Conservation (phyloP, 1,140 invertebrate species). For the Schlechtendalia chinensis region DNA sequence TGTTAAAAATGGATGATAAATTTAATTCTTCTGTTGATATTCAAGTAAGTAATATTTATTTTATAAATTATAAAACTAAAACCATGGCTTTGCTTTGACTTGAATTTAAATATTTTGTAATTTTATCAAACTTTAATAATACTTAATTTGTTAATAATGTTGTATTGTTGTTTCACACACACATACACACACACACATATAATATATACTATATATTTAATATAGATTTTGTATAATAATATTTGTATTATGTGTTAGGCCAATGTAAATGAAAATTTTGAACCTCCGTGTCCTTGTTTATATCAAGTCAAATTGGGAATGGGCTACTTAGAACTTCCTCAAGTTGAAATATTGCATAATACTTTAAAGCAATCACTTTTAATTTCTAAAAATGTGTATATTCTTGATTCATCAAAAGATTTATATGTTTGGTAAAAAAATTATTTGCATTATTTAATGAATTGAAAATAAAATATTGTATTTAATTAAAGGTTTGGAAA, state of each 20-base stretch:
- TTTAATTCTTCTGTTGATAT: constrained; percentile 52
- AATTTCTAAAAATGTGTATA: constrained; percentile 93
- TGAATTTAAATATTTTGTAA: too few relatives aligned
- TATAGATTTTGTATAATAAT: constrained; percentile 1
- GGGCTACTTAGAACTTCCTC: constrained; percentile 97
- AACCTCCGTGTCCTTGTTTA: constrained; percentile 73
- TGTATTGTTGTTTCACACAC: too few relatives aligned
- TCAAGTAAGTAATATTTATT: constrained; percentile 7
- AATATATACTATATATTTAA: too few relatives aligned
- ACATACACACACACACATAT: too few relatives aligned
- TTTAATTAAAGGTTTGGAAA: constrained; percentile 81
- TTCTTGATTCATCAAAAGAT: constrained; percentile 92
- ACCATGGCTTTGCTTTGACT: not conserved
- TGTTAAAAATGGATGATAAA: constrained; percentile 63
- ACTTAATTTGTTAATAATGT: too few relatives aligned
- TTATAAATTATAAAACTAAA: not conserved
- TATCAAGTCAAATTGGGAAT: constrained; percentile 96
- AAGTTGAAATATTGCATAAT: constrained; percentile 81
- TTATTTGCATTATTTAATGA: not conserved
- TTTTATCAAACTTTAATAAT: too few relatives aligned
- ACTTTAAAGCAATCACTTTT: constrained; percentile 74
- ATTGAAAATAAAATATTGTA: constrained; percentile 13
- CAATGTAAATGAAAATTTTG: constrained; percentile 77
- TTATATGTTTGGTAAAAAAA: constrained; percentile 91
- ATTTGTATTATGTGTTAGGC: constrained; percentile 57